phyloP scores from a whole-genome alignment of 2,113 vertebrate species.

The Gnathonemus longibarbis region DNA sequence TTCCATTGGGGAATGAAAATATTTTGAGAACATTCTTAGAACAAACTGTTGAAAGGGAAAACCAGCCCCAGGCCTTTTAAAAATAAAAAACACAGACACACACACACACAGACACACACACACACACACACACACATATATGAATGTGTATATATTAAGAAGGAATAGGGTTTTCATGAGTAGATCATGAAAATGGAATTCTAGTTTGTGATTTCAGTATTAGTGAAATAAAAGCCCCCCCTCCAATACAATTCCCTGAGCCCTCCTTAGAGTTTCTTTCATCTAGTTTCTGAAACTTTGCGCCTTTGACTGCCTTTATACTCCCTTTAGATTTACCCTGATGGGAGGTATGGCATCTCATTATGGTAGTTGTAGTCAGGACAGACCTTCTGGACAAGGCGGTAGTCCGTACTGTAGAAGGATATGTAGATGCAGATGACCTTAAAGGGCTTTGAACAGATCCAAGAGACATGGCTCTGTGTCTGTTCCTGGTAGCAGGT shows the following conservation, averaged over 20 bases:
- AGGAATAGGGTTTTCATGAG: not conserved
- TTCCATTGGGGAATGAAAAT: not conserved
- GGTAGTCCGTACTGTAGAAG: constrained; percentile 84
- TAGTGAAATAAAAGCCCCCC: not conserved
- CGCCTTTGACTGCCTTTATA: not conserved
- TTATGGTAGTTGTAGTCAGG: constrained; percentile 75
- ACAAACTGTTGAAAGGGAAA: not conserved
- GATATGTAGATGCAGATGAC: constrained; percentile 82
- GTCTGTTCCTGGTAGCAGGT: constrained; percentile 78
- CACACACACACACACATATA: not conserved
- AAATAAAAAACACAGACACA: constrained; percentile 1
- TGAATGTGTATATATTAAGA: not conserved
- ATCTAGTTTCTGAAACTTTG: not conserved
- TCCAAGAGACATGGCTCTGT: constrained; percentile 75
- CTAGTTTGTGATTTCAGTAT: not conserved
- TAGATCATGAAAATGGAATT: not conserved
- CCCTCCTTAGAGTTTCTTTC: constrained; percentile 12
- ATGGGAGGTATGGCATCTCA: constrained; percentile 62
- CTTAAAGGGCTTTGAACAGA: constrained; percentile 79
- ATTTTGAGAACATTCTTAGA: not conserved
- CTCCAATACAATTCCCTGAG: not conserved
- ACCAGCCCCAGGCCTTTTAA: not conserved
- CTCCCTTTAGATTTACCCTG: constrained; percentile 47
- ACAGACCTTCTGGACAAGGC: constrained; percentile 85
- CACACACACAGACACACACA: not conserved